Conservation (phyloP, 2,113 vertebrate species). For the Nothobranchius kuhntae region DNA sequence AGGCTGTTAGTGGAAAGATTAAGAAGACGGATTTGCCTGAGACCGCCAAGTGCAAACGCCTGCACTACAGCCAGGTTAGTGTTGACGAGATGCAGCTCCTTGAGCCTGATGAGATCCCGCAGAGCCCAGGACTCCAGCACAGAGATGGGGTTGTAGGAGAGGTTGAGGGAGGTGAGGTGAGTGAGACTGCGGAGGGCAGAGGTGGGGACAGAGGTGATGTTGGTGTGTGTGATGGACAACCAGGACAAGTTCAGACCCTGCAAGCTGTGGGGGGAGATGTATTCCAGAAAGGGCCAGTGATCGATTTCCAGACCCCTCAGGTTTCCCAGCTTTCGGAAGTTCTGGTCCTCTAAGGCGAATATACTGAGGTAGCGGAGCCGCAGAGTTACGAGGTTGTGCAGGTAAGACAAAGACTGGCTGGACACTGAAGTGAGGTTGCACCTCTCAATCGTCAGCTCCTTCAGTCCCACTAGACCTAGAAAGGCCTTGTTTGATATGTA, state of each 20-base stretch:
- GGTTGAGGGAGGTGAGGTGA: slow-evolving; percentile 90
- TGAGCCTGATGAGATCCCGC: slow-evolving; percentile 88
- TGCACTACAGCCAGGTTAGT: slow-evolving; percentile 86
- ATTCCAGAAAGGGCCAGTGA: slow-evolving; percentile 92
- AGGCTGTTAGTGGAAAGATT: slow-evolving; percentile 92
- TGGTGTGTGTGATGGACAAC: slow-evolving; percentile 94
- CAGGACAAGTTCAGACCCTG: slow-evolving; percentile 94
- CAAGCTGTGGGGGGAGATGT: slow-evolving; percentile 88
- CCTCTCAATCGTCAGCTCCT: slow-evolving; percentile 90
- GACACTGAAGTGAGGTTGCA: slow-evolving; percentile 96
- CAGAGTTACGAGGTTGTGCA: slow-evolving; percentile 87
- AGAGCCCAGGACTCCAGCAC: slow-evolving; percentile 90
- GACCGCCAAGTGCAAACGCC: slow-evolving; percentile 87
- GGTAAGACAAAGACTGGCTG: slow-evolving; percentile 89
- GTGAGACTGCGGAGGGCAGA: slow-evolving; percentile 88
- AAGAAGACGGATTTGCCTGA: slow-evolving; percentile 91
- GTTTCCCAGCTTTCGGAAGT: slow-evolving; percentile 86
- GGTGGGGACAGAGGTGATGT: slow-evolving; percentile 90
- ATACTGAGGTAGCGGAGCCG: slow-evolving; percentile 92
- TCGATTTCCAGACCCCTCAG: slow-evolving; percentile 91
- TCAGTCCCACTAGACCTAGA: slow-evolving; percentile 86
- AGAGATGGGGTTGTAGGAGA: slow-evolving; percentile 95
- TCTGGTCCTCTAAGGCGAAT: slow-evolving; percentile 88
- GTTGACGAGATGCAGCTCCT: slow-evolving; percentile 92
- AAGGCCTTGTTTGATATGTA: slow-evolving; percentile 96